These are phyloP conservation scores for Brachionus manjavacas DNA, from an alignment of 1,140 invertebrate species.

Conservation along the genomic window DNA sequence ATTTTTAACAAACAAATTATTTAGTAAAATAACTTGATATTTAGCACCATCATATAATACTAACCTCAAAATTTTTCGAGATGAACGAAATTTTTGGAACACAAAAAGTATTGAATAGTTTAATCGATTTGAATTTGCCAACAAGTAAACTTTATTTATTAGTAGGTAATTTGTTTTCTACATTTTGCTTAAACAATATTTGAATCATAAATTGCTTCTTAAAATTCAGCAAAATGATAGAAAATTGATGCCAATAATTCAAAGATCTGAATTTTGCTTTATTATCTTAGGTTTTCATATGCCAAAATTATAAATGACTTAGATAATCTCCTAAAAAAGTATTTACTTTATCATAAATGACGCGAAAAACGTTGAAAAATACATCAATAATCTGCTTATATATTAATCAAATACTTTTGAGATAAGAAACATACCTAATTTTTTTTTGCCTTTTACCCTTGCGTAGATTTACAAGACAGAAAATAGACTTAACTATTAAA, in stretches of 20 bases:
- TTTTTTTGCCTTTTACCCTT: too few relatives aligned
- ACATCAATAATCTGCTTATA: not conserved
- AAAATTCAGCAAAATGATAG: not conserved
- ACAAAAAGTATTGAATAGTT: not conserved
- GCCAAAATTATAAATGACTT: not conserved
- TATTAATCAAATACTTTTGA: not conserved
- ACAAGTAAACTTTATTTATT: not conserved
- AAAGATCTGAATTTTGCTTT: not conserved
- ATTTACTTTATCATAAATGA: not conserved
- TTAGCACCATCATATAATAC: too few relatives aligned
- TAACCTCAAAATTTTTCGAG: too few relatives aligned
- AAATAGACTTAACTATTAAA: too few relatives aligned
- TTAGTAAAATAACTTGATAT: too few relatives aligned
- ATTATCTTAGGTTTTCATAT: not conserved
- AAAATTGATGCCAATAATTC: not conserved
- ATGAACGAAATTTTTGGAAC: not conserved
- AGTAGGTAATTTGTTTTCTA: not conserved
- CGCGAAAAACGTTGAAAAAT: not conserved
- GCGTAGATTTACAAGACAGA: too few relatives aligned
- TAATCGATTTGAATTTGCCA: not conserved
- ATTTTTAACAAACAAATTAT: too few relatives aligned
- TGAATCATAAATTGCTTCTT: not conserved
- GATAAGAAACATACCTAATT: not conserved
- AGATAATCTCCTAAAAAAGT: not conserved
- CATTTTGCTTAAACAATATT: not conserved